Evolutionary conservation across 2,888 invertebrate species (phyloP).

Genomic region (Erebia ligea): DNA sequence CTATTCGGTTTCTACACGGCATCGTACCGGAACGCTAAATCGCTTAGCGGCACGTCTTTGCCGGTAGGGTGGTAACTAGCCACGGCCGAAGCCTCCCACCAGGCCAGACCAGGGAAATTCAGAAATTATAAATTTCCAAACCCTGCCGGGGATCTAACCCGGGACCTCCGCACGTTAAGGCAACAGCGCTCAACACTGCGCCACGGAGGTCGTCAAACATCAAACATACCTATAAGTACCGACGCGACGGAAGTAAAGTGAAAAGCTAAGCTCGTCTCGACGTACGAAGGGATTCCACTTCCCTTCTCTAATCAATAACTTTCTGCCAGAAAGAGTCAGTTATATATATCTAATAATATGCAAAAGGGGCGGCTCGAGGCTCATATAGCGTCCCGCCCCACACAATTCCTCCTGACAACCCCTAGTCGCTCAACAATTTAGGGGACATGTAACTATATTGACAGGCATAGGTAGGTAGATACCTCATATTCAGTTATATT

Average conservation of each 20-base stretch:
- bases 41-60: no score
- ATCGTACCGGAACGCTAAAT: no score
- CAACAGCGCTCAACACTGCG: no score
- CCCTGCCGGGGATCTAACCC: no score
- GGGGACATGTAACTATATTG: slow-evolving; percentile 6
- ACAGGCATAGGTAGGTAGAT: background rate
- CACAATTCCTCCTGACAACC: slow-evolving; percentile 46
- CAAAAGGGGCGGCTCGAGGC: slow-evolving; percentile 59
- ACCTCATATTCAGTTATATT: no score
- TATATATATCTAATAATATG: slow-evolving; percentile 36
- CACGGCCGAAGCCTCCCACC: no score
- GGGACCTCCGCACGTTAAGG: no score
- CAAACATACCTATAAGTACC: background rate
- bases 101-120: no score
- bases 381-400: slow-evolving; percentile 40
- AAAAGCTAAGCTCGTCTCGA: slow-evolving; percentile 46
- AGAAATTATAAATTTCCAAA: no score
- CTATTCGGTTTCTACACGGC: no score
- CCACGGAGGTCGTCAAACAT: no score
- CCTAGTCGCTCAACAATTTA: slow-evolving; percentile 49
- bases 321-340: slow-evolving; percentile 57
- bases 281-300: slow-evolving; percentile 18
- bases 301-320: slow-evolving; percentile 59
- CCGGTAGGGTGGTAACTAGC: no score
- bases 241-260: background rate